Percentiles rank a stretch among this genome's conserved stretches.
Conservation (phyloP, 2,113 vertebrate genomes). For the Oryzias curvinotus region DNA sequence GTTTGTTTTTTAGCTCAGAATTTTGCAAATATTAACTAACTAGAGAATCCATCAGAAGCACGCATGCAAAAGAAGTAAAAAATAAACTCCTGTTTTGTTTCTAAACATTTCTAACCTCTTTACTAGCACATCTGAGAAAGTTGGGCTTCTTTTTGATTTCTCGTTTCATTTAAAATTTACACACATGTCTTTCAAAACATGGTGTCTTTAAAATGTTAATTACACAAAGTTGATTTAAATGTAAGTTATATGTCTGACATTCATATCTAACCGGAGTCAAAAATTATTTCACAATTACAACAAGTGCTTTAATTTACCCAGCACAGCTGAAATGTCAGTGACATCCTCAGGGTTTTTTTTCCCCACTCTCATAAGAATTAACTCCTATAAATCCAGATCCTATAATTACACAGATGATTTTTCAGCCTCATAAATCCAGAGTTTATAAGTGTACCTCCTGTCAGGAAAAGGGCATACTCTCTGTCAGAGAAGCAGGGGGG, state of each 20-base stretch:
- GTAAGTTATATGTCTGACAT: conserved; percentile 2
- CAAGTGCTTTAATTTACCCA: conserved; percentile 32
- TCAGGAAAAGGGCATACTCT: conserved; percentile 54
- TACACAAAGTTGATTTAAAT: neutral
- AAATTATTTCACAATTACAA: conserved; percentile 32
- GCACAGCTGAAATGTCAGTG: conserved; percentile 53
- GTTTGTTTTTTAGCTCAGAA: conserved; percentile 18
- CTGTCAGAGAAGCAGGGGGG: conserved; percentile 43
- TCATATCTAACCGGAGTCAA: neutral
- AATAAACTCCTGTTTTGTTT: conserved; percentile 6
- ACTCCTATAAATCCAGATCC: conserved; percentile 60
- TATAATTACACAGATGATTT: conserved; percentile 62
- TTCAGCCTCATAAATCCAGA: conserved; percentile 47
- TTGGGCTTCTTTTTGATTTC: neutral
- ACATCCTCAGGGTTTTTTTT: conserved; percentile 41
- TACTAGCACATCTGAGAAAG: neutral
- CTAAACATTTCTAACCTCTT: conserved; percentile 4
- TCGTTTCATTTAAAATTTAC: neutral
- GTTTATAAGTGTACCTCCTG: conserved; percentile 58
- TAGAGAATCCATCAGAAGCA: neutral
- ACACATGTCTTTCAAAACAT: conserved; percentile 10
- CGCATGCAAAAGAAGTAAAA: neutral
- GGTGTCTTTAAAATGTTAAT: conserved; percentile 25
- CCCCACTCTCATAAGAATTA: conserved; percentile 51
- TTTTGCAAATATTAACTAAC: neutral